phyloP scores from a whole-genome alignment of 2,888 invertebrate species.

The Nomada ruficornis region DNA sequence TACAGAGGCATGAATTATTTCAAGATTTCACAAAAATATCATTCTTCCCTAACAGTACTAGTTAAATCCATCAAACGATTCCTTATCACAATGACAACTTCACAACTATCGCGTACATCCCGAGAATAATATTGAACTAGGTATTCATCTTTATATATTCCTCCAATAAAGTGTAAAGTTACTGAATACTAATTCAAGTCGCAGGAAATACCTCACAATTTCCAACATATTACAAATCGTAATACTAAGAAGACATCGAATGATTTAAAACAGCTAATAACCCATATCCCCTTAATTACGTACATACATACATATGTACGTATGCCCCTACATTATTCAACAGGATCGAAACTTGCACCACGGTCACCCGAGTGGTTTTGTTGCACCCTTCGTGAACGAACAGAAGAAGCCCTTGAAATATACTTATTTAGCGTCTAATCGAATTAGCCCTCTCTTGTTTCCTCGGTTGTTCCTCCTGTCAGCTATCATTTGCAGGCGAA shows the following conservation, averaged over 20 bases:
- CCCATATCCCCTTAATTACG: not conserved
- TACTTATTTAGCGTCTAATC: conserved; percentile 75
- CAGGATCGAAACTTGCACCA: conserved; percentile 5
- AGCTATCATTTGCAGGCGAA: conserved; percentile 66
- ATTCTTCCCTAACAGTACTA: no score
- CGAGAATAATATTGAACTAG: not conserved
- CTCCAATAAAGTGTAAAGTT: not conserved
- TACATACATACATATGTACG: not conserved
- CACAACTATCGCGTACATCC: no score
- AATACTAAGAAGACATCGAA: not conserved
- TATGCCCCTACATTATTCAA: not conserved
- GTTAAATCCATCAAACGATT: no score
- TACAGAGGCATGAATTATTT: no score
- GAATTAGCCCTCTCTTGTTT: conserved; percentile 72
- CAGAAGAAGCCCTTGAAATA: conserved; percentile 76
- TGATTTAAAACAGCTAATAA: conserved; percentile 9
- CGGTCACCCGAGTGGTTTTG: not conserved
- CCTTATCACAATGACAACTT: not conserved
- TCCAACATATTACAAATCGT: not conserved
- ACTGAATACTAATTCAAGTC: not conserved
- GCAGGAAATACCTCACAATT: conserved; percentile 1
- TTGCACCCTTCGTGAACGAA: conserved; percentile 37
- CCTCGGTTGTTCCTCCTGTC: conserved; percentile 49
- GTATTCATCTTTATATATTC: not conserved
- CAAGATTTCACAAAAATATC: no score